A percentile compares a stretch with the other conserved stretches of the same genome.
phyloP scores from a whole-genome alignment of 2,113 vertebrate genomes.

The Gracilinanus agilis region DNA sequence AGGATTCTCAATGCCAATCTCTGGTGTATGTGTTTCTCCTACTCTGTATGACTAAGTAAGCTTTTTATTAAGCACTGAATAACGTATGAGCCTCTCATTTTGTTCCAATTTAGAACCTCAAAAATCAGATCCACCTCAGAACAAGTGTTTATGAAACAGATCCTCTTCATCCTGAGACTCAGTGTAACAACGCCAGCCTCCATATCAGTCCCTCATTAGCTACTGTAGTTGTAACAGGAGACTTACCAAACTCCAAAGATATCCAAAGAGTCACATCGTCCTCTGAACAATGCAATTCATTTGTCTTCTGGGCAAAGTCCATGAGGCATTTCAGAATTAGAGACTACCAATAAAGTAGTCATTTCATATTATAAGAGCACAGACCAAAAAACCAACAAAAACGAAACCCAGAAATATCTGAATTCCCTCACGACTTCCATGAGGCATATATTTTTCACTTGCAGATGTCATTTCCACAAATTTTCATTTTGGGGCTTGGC shows the following conservation, averaged over 20 bases:
- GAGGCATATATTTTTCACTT: conserved; percentile 54
- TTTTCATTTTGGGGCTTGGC: conserved; percentile 61
- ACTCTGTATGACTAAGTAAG: background rate
- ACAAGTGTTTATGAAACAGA: background rate
- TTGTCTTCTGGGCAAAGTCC: background rate
- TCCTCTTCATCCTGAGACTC: background rate
- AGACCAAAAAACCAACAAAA: conserved; percentile 28
- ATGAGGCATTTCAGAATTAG: conserved; percentile 10
- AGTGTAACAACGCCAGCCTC: background rate
- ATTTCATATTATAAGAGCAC: conserved; percentile 55
- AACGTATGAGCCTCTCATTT: background rate
- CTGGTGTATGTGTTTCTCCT: background rate
- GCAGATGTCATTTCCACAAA: conserved; percentile 69
- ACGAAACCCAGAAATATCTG: conserved; percentile 20
- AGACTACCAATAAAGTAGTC: conserved; percentile 56
- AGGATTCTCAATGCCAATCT: background rate
- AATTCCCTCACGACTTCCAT: conserved; percentile 5
- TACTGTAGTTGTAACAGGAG: background rate
- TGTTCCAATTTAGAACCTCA: background rate
- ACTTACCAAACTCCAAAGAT: background rate
- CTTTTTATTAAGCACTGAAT: background rate
- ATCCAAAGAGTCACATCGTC: background rate
- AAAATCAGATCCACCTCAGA: background rate
- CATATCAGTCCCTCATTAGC: accelerated
- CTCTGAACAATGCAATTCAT: background rate